phyloP scores from a whole-genome alignment of 2,888 invertebrate species.

The Trichacis sp. region DNA sequence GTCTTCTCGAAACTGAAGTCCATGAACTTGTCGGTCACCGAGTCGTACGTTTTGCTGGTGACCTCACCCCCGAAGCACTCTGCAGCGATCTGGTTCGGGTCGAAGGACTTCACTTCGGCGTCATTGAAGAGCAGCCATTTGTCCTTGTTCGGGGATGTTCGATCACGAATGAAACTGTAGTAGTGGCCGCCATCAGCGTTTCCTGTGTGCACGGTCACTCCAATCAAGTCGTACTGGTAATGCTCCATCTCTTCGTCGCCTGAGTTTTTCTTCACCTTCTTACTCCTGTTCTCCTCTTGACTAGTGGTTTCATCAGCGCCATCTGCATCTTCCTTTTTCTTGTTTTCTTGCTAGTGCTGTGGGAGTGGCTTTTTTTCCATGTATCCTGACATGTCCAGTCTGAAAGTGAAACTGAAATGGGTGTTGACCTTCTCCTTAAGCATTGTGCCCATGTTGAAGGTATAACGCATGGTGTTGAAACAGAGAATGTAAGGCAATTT shows the following conservation, averaged over 20 bases:
- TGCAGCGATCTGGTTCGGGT: slow-evolving; percentile 92
- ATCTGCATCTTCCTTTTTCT: slow-evolving; percentile 44
- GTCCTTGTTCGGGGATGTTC: slow-evolving; percentile 78
- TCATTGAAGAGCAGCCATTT: slow-evolving; percentile 95
- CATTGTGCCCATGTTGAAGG: slow-evolving; percentile 98
- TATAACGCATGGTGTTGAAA: slow-evolving; percentile 97
- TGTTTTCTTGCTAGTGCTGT: slow-evolving; percentile 80
- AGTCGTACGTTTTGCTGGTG: slow-evolving; percentile 97
- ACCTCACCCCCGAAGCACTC: slow-evolving; percentile 98
- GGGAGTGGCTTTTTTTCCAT: slow-evolving; percentile 94
- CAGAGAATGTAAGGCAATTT: slow-evolving; percentile 92
- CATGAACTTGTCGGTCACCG: slow-evolving; percentile 96
- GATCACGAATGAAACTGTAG: slow-evolving; percentile 94
- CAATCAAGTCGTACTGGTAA: slow-evolving; percentile 87
- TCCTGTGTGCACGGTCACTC: slow-evolving; percentile 97
- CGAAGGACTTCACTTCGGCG: slow-evolving; percentile 94
- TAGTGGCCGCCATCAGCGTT: slow-evolving; percentile 98
- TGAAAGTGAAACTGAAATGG: slow-evolving; percentile 94
- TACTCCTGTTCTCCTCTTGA: slow-evolving; percentile 49
- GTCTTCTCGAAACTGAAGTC: slow-evolving; percentile 98
- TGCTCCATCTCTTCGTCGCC: slow-evolving; percentile 76
- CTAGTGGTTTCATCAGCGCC: slow-evolving; percentile 54
- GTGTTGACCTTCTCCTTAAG: slow-evolving; percentile 97
- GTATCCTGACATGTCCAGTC: slow-evolving; percentile 94
- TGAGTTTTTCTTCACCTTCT: slow-evolving; percentile 62